Conservation (phyloP, 2,888 invertebrate species). For the Xanthia icteritia region DNA sequence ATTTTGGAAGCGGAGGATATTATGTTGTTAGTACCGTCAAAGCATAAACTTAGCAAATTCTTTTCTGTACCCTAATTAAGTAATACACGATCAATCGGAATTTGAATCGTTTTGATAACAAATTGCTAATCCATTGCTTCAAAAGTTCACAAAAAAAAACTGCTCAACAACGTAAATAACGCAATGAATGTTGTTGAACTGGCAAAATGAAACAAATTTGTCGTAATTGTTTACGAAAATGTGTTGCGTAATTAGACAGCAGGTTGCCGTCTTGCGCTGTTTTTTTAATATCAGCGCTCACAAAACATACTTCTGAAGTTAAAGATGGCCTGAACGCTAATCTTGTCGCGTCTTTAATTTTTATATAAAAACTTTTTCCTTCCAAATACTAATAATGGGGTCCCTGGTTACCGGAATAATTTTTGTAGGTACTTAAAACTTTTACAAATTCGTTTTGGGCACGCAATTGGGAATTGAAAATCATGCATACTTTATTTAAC, state of each 20-base stretch:
- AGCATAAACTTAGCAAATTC: conserved; percentile 13
- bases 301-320: conserved; percentile 3
- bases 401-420: conserved; percentile 15
- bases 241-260: too few species aligned
- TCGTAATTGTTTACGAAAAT: too few species aligned
- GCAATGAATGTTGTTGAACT: too few species aligned
- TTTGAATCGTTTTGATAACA: too few species aligned
- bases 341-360: conserved; percentile 30
- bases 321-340: conserved; percentile 9
- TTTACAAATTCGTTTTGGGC: conserved; percentile 38
- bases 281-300: conserved; percentile 36
- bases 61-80: too few species aligned
- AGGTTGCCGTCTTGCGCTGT: background rate
- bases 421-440: conserved; percentile 34
- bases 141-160: too few species aligned
- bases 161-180: too few species aligned
- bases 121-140: too few species aligned
- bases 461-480: conserved; percentile 33
- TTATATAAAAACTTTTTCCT: conserved; percentile 30
- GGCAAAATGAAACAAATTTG: too few species aligned
- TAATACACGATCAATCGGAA: too few species aligned
- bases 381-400: conserved; percentile 2
- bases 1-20: background rate
- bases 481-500: conserved; percentile 13
- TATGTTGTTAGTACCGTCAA: background rate